Evolutionary conservation across 2,888 invertebrate genomes (phyloP), one percentile per base, ranked within the genome.

Genomic region (Himalopsyche kuldschensis): DNA sequence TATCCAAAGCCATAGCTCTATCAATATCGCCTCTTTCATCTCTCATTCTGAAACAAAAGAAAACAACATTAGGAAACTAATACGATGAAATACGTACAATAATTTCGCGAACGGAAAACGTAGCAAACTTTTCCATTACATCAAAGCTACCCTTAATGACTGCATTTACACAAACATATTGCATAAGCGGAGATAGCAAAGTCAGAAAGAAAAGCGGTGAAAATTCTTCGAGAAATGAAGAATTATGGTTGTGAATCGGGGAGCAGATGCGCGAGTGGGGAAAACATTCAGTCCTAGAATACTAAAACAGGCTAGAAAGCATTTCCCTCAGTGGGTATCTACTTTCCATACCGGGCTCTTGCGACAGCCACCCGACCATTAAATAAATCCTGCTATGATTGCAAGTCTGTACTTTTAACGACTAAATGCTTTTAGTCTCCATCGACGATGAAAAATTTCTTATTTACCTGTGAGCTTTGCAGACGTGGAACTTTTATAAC

Each of bases 11-110:
- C 90, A 96, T 92, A 87, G 95, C 95, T 90, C 96, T 94, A 89
- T 97, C 97, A 87, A 95, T 94, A 89, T 97, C 97, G 85, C 96
- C 95, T 90, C 97, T 92, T 91, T 97, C 97, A 90, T 97, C 97
- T 88, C 96, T 94, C 92, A 97, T 94, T 94, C 97, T 96, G 93
- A 83, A 94, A 94, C 92, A 92, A 92, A 86, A 31, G n/a, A 79
- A 63, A 79, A 80, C 27, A 80, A 81, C 41, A 79, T 79, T 55
- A 79, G 78, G 20, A 24, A 46, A 20, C 30, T 69, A 69, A 69
- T 27, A 69, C n/a, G 55, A 55, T 27, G 27, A 69, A 11, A 69
- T 5, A 27, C 69, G 20, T 55, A 55, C 69, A 69, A 69, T 69
- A 69, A 69, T 69, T 69, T 76, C 24, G 17, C 32, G 32, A 69